These are phyloP conservation scores for Aegotheles bennettii DNA, from an alignment of 2,113 vertebrate species.

Conservation along the genomic window DNA sequence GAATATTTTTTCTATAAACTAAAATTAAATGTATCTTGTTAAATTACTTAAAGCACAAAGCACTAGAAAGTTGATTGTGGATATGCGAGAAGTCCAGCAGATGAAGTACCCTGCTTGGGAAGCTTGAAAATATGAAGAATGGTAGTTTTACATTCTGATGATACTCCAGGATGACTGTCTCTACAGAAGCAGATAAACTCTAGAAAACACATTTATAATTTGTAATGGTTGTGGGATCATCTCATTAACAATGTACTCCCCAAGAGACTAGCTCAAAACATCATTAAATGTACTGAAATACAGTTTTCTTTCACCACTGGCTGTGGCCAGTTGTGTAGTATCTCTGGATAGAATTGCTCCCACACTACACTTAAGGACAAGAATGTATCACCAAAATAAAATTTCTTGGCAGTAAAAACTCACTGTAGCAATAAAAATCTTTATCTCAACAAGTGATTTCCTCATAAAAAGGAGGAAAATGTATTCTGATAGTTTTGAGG, in stretches of 20 bases:
- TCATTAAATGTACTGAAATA: background rate
- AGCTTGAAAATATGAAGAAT: background rate
- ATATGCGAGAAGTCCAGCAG: background rate
- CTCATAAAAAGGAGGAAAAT: accelerated
- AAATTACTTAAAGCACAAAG: background rate
- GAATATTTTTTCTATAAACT: background rate
- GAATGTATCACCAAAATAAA: background rate
- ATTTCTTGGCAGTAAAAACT: background rate
- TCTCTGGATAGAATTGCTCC: background rate
- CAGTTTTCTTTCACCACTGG: background rate
- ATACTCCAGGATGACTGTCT: background rate
- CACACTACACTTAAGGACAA: background rate
- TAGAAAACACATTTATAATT: background rate
- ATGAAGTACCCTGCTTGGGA: background rate
- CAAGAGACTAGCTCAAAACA: background rate
- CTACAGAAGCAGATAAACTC: background rate
- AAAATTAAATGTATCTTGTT: background rate
- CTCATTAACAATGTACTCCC: background rate
- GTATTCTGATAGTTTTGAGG: background rate
- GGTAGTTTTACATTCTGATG: background rate
- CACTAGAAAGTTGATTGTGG: background rate
- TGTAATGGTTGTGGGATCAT: background rate
- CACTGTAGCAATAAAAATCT: background rate
- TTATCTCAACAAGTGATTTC: background rate
- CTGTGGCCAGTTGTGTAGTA: background rate